phyloP scores from a whole-genome alignment of 1,140 invertebrate species.

The Drosophila pectinifera region DNA sequence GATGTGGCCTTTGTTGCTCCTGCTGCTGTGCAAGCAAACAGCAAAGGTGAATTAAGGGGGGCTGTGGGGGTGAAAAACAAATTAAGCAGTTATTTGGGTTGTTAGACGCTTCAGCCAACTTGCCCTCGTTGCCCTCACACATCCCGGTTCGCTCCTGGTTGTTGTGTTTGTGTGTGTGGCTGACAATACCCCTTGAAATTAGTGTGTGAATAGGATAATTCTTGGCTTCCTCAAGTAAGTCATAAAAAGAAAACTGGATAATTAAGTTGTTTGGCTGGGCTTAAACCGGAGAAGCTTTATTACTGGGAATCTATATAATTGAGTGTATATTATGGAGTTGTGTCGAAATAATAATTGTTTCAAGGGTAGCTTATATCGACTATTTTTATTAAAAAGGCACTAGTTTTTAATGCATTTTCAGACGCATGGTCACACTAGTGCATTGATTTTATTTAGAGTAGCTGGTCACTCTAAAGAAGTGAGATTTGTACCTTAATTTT shows the following conservation, averaged over 20 bases:
- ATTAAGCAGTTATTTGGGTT: conserved; percentile 82
- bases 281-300: conserved; percentile 1
- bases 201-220: conserved; percentile 14
- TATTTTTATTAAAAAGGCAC: neutral
- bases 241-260: conserved; percentile 12
- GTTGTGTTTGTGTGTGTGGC: conserved; percentile 7
- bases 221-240: conserved; percentile 14
- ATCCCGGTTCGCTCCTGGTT: neutral
- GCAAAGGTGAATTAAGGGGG: conserved; percentile 37
- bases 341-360: neutral
- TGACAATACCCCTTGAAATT: conserved; percentile 31
- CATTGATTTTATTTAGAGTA: neutral
- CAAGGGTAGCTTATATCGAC: neutral
- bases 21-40: conserved; percentile 51
- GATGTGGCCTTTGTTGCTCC: conserved; percentile 13
- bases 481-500: too few relatives aligned
- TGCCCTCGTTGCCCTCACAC: conserved; percentile 1
- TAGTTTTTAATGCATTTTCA: neutral
- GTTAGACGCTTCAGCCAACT: conserved; percentile 43
- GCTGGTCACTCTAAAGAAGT: too few relatives aligned
- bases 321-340: neutral
- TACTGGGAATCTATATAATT: too few relatives aligned
- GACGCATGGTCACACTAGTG: neutral
- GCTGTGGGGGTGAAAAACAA: conserved; percentile 57
- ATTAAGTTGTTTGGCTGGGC: conserved; percentile 15